Conservation (phyloP, 2,113 vertebrate genomes). For the Micromys minutus region DNA sequence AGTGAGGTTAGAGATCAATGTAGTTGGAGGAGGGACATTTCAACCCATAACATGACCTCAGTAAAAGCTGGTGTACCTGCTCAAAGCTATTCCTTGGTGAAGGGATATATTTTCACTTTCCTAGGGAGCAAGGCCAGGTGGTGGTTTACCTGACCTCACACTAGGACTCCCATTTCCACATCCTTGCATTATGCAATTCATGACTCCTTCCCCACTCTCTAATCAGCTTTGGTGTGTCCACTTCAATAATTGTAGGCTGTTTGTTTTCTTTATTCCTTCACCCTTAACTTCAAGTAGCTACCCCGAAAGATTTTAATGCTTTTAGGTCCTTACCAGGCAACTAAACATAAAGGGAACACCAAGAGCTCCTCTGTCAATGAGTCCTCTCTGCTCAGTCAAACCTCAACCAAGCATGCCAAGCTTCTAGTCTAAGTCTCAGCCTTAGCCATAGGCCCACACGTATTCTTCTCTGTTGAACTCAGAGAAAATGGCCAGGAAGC, state of each 20-base stretch:
- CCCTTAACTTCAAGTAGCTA: not conserved
- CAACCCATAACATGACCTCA: not conserved
- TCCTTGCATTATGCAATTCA: not conserved
- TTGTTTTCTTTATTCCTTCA: not conserved
- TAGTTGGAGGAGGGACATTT: not conserved
- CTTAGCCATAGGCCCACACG: not conserved
- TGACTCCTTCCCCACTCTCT: not conserved
- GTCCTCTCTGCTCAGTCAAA: not conserved
- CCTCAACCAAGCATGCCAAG: not conserved
- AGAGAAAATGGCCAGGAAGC: not conserved
- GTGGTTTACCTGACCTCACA: not conserved
- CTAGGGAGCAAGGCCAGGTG: not conserved
- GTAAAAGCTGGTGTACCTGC: not conserved
- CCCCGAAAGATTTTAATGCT: not conserved
- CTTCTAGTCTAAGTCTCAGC: not conserved
- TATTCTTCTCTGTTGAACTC: not conserved
- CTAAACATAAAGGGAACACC: not conserved
- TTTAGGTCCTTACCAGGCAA: not conserved
- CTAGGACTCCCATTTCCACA: conserved; percentile 20
- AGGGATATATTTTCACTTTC: not conserved
- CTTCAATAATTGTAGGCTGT: not conserved
- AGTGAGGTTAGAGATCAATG: not conserved
- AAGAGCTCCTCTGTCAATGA: not conserved
- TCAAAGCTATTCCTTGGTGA: not conserved
- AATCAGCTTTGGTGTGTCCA: not conserved